phyloP scores from a whole-genome alignment of 2,888 invertebrate species.

The Apotomis turbidana region DNA sequence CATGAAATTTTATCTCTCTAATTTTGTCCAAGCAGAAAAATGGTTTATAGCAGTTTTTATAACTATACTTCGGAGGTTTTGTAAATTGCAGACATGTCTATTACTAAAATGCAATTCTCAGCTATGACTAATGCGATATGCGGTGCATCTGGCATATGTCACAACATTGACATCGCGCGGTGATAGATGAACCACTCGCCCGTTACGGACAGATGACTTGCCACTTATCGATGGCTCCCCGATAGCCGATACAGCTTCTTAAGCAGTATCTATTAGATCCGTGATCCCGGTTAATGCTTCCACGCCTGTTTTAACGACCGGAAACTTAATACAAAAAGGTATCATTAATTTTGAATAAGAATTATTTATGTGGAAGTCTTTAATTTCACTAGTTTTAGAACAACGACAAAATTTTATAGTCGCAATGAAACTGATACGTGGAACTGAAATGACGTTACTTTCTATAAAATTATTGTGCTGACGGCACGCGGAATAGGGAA shows the following conservation, averaged over 20 bases:
- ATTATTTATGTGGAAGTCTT: constrained; percentile 34
- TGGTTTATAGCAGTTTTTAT: not conserved
- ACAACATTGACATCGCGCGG: constrained; percentile 54
- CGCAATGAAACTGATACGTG: constrained; percentile 46
- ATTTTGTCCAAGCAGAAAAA: constrained; percentile 3
- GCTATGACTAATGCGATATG: constrained; percentile 28
- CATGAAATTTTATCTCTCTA: constrained; percentile 17
- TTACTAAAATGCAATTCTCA: constrained; percentile 17
- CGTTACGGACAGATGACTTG: constrained; percentile 68
- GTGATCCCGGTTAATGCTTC: constrained; percentile 36
- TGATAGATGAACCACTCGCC: constrained; percentile 67
- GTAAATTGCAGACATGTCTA: not conserved
- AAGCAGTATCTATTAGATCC: constrained; percentile 42
- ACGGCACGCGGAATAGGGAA: constrained; percentile 59
- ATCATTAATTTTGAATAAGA: constrained; percentile 32
- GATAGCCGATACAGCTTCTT: constrained; percentile 53
- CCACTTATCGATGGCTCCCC: constrained; percentile 51
- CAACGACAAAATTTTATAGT: constrained; percentile 44
- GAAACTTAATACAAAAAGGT: constrained; percentile 40
- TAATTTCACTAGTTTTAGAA: constrained; percentile 39
- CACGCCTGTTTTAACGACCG: constrained; percentile 34
- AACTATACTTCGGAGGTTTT: not conserved
- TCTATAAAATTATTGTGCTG: constrained; percentile 61
- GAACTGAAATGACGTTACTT: constrained; percentile 52
- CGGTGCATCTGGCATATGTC: constrained; percentile 45